These are phyloP conservation scores for Nasua narica DNA, from an alignment of 2,797 vertebrate species.

Conservation along the genomic window DNA sequence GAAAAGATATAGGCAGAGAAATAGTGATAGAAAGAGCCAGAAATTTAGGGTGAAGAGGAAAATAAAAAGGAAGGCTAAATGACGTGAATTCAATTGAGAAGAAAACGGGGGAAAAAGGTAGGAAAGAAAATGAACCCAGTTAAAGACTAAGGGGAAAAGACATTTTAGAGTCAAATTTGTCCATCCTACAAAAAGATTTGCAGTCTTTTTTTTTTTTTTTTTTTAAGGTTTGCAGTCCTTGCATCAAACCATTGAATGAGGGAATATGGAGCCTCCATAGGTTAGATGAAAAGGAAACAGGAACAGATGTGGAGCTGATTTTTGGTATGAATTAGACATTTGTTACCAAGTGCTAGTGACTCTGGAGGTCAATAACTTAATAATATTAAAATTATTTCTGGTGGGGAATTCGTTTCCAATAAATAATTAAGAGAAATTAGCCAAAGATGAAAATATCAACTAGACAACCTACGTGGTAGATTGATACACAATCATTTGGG, in stretches of 20 bases:
- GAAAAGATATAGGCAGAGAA: background rate
- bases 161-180: background rate
- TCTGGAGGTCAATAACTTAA: constrained; percentile 17
- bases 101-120: too few species aligned
- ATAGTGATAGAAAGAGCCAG: background rate
- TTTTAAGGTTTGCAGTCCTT: background rate
- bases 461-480: background rate
- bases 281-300: background rate
- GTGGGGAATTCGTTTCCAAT: background rate
- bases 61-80: background rate
- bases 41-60: background rate
- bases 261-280: background rate
- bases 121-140: background rate
- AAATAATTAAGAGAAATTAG: constrained; percentile 35
- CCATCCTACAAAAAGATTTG: background rate
- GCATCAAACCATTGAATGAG: background rate
- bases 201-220: too few species aligned
- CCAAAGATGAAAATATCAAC: constrained; percentile 19
- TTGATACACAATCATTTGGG: background rate
- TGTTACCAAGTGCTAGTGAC: background rate
- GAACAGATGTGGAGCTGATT: background rate
- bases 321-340: background rate
- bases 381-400: background rate
- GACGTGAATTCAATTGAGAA: background rate
- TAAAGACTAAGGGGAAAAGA: background rate